Base-by-base conservation (phyloP, 2,113 vertebrate species). In the Numenius arquata region DNA sequence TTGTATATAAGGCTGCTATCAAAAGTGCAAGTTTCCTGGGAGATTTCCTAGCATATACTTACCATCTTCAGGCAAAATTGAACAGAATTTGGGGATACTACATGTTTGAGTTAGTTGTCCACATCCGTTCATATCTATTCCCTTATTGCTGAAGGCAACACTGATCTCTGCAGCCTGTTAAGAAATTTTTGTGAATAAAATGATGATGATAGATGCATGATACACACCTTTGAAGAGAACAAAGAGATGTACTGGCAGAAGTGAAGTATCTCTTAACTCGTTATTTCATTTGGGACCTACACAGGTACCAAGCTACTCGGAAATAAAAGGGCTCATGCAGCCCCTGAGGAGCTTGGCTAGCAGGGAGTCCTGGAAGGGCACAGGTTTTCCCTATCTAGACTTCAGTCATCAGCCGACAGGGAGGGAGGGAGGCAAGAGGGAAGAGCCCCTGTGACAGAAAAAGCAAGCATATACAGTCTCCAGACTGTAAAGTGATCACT, bases 401-500 rank as follows among this genome's bases (percentile, higher is more conserved):
- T 45, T 70, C 18, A 41, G 8, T 56, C 14, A 30, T 34, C 47
- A 76, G 41, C n/a, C 0, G 0, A 25, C 9, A 30, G n/a, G 9
- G 52, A 86, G 32, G 52, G 15, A 36, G 13, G 23, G 16, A 75
- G 75, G 36, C 16, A 59, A 75, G 43, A 22, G 9, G 22, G 19
- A 73, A 93, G 67, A 80, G 61, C 20, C 8, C 6, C 79, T 68
- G 9, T 59, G 52, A 78, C 83, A 75, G 34, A 47, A 79, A 50
- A 50, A 89, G 38, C 67, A 81, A 81, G 47, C 43, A 56, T n/a
- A 83, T 84, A 72, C 70, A 89, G 59, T 78, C 63, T 96, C 75
- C 82, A 95, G 95, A 95, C 61, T 93, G 75, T 91, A 86, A 97
- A 97, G 79, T 92, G 88, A 97, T 97, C 93, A 73, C 95, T 97